Evolutionary conservation across 2,888 invertebrate genomes (phyloP).

Genomic region (Congeria kusceri): DNA sequence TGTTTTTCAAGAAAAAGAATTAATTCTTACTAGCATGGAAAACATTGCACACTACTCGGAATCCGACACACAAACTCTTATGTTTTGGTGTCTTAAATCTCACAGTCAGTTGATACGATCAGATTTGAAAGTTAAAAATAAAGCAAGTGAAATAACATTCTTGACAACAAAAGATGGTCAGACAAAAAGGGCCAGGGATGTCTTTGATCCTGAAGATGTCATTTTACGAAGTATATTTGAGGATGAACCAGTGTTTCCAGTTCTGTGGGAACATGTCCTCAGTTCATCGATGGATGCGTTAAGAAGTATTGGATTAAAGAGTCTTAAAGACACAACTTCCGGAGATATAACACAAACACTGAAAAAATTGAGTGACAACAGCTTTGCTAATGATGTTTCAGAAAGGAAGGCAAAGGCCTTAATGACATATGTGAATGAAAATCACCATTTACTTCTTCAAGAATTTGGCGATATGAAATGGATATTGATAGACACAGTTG

Average conservation of each 20-base stretch:
- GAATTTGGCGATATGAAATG: neutral
- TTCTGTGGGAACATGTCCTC: neutral
- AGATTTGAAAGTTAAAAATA: neutral
- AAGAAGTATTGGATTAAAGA: neutral
- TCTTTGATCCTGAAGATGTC: constrained; percentile 23
- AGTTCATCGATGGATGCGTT: neutral
- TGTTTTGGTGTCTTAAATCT: neutral
- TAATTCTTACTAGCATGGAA: neutral
- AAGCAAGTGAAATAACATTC: neutral
- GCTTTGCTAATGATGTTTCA: neutral
- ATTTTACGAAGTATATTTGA: neutral
- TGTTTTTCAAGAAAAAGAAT: neutral
- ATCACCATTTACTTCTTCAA: neutral
- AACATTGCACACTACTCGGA: neutral
- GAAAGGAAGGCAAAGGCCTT: neutral
- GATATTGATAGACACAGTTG: neutral
- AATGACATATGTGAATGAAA: constrained; percentile 1
- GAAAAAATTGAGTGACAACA: neutral
- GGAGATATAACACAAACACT: neutral
- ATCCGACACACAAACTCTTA: neutral
- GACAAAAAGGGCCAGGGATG: neutral
- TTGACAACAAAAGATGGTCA: neutral
- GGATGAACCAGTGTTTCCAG: constrained; percentile 5
- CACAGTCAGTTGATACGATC: neutral
- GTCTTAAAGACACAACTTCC: neutral